Percentiles rank a stretch among this genome's conserved stretches.
These are phyloP conservation scores for Nomada flava DNA, from an alignment of 2,888 invertebrate species.

Conservation along the genomic window DNA sequence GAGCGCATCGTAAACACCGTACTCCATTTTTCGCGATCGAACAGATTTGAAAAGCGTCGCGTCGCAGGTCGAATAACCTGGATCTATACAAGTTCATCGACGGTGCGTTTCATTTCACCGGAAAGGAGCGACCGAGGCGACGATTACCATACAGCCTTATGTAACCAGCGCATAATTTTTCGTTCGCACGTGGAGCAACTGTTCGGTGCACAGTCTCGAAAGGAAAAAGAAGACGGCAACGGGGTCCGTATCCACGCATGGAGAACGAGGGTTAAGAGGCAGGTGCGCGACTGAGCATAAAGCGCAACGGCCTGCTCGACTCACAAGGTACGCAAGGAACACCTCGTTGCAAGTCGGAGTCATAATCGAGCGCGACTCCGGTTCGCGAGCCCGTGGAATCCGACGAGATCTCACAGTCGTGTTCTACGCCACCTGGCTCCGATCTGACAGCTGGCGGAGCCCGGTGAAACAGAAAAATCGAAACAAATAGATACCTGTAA, in stretches of 20 bases:
- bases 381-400: conserved; percentile 27
- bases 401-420: not conserved
- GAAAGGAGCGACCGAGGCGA: not conserved
- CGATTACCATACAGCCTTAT: conserved; percentile 25
- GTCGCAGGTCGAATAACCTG: too few relatives aligned
- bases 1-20: conserved; percentile 14
- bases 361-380: conserved; percentile 10
- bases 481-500: conserved; percentile 72
- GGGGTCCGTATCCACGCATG: not conserved
- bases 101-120: not conserved
- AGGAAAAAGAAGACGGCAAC: conserved; percentile 33
- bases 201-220: conserved; percentile 31
- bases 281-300: conserved; percentile 47
- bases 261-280: conserved; percentile 21
- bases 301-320: not conserved
- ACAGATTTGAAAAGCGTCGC: too few relatives aligned
- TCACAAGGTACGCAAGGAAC: conserved; percentile 12
- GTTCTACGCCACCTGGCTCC: conserved; percentile 35
- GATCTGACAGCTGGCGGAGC: conserved; percentile 55
- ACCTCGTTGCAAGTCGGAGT: not conserved
- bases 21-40: not conserved
- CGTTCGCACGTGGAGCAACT: conserved; percentile 53
- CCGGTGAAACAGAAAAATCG: conserved; percentile 30
- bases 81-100: not conserved
- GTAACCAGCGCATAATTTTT: conserved; percentile 43